Evolutionary conservation across 2,888 invertebrate species (phyloP), one percentile per base, ranked within the genome.

Genomic region (Melangyna quadrimaculata): DNA sequence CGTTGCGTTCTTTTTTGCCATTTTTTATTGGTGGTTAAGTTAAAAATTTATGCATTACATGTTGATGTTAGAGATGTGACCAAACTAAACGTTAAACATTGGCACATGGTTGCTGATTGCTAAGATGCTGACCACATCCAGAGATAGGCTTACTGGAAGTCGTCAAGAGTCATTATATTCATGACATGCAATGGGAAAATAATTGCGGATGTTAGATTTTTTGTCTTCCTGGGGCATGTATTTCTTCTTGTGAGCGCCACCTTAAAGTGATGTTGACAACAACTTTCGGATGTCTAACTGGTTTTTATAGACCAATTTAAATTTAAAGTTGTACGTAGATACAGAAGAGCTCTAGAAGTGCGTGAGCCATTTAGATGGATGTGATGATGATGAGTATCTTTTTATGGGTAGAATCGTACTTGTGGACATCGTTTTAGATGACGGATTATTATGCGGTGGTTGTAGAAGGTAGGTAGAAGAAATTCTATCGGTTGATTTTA

Each of bases 181-280:
- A 22, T 72, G 59, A 55, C 22, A 37, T 43, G 29, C 40, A 55
- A 55, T 70, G 55, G 17, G 55, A 29, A 53, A 55, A 70, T 27
- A 27, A 40, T 37, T 55, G 61, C 74, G 79, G 74, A 74, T 74
- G 74, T 45, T 51, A 51, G 29, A 63, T 32, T 70, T 63, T 69
- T 80, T 70, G 67, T 69, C 24, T 51, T 51, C 57, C 78, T 78
- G 51, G 14, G 51, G 14, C 35, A 19, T 51, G 70, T 63, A 32
- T 40, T 40, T 22, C 27, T 19, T 29, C 19, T 48, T 74, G 51
- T 77, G 71, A 81, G 77, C 77, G 80, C 81, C 77, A 71, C 77
- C 65, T 77, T 29, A 80, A 53, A 75, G 53, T 63, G 55, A 70
- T 70, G 80, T 71, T 81, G 81, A 81, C 81, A 81, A 77, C 81